These are phyloP conservation scores for Eclectus roratus DNA, from an alignment of 2,113 vertebrate genomes.

Conservation along the genomic window DNA sequence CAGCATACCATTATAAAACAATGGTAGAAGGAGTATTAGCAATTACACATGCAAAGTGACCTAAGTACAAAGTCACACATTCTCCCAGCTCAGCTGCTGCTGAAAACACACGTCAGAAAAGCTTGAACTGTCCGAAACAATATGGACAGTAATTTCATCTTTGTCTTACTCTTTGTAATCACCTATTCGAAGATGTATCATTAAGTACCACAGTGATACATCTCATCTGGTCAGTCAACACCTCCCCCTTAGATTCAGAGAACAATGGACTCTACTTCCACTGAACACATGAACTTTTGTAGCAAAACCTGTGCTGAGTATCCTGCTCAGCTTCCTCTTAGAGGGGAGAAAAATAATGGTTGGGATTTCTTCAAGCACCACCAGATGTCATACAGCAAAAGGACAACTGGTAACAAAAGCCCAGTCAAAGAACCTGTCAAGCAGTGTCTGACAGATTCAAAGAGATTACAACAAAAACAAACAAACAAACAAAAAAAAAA, in stretches of 20 bases:
- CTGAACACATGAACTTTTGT: not conserved
- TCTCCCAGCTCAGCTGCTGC: not conserved
- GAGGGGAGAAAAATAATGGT: not conserved
- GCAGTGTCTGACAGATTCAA: not conserved
- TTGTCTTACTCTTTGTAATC: not conserved
- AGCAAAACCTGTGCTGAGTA: not conserved
- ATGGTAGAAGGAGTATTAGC: not conserved
- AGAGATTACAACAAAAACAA: not conserved
- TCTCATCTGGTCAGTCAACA: not conserved
- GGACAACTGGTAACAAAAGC: not conserved
- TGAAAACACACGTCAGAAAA: not conserved
- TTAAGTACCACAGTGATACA: not conserved
- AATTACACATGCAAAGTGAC: slow-evolving; percentile 6
- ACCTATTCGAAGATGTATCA: not conserved
- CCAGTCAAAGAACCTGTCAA: not conserved
- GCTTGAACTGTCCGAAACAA: not conserved
- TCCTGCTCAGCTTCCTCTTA: not conserved
- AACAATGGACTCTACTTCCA: rapidly evolving
- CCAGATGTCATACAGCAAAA: not conserved
- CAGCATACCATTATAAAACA: not conserved
- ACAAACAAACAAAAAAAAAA: not conserved
- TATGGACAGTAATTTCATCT: not conserved
- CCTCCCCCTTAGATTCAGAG: not conserved
- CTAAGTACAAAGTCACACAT: not conserved
- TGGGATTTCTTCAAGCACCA: not conserved